These are phyloP conservation scores for Lepidurus couesii DNA, from an alignment of 1,140 invertebrate species.

Conservation along the genomic window DNA sequence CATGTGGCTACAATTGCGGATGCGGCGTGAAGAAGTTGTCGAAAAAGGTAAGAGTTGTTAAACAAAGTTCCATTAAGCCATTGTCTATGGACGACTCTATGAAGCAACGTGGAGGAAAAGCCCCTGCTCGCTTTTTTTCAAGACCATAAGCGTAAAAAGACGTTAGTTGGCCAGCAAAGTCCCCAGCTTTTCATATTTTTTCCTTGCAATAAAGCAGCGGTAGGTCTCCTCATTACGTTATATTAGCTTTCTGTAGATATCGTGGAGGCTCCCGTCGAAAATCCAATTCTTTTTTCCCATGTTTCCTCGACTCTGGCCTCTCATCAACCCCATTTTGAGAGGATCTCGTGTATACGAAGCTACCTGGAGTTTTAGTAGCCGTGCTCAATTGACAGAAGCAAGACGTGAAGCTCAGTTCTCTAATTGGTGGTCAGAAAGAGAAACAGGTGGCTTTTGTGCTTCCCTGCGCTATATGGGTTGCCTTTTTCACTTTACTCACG, in stretches of 20 bases:
- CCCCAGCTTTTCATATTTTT: too few species aligned
- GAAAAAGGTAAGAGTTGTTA: neutral
- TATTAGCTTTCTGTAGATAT: neutral
- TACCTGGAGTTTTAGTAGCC: slow-evolving; percentile 17
- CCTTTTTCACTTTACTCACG: too few species aligned
- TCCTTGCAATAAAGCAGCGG: neutral
- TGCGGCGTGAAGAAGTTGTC: too few species aligned
- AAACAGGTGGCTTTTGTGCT: neutral
- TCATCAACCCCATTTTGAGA: neutral
- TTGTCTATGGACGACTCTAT: neutral
- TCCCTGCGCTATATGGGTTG: too few species aligned
- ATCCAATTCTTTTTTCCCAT: too few species aligned
- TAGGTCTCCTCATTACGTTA: slow-evolving; percentile 6
- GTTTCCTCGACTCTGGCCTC: neutral
- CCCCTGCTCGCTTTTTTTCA: too few species aligned
- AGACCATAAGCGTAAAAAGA: neutral
- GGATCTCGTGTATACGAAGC: neutral
- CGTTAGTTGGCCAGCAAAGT: neutral
- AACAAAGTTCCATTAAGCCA: neutral
- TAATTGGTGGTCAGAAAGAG: neutral
- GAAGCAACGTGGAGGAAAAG: too few species aligned
- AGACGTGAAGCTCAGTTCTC: neutral
- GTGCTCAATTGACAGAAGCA: slow-evolving; percentile 8
- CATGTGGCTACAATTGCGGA: too few species aligned
- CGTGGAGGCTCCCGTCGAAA: too few species aligned